phyloP scores from a whole-genome alignment of 2,888 invertebrate genomes.

The Tethea ocularis region DNA sequence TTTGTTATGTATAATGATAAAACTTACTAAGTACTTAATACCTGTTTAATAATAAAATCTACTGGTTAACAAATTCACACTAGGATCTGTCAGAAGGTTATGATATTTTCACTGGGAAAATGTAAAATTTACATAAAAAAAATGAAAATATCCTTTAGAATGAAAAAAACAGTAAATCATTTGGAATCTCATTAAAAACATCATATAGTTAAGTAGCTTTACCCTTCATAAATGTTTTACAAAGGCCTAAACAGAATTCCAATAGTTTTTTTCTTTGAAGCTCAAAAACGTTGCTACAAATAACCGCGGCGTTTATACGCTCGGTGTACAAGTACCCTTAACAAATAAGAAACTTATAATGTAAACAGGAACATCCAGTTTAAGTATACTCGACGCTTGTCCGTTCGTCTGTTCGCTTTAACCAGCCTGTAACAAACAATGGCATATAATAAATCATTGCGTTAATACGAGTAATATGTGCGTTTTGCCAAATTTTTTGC shows the following conservation, averaged over 20 bases:
- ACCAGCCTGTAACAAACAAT: constrained; percentile 60
- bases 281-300: constrained; percentile 22
- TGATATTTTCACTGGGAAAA: too few relatives aligned
- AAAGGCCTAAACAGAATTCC: neutral
- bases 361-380: constrained; percentile 67
- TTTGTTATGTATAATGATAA: too few relatives aligned
- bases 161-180: too few relatives aligned
- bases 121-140: too few relatives aligned
- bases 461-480: too few relatives aligned
- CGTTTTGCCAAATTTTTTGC: too few relatives aligned
- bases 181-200: too few relatives aligned
- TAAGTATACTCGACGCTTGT: constrained; percentile 58
- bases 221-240: too few relatives aligned
- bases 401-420: constrained; percentile 33
- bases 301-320: constrained; percentile 44
- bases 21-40: neutral
- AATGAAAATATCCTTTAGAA: too few relatives aligned
- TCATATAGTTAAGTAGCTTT: too few relatives aligned
- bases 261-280: constrained; percentile 4
- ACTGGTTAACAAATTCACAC: neutral
- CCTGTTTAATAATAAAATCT: neutral
- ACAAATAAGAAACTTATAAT: constrained; percentile 41
- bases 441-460: too few relatives aligned
- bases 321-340: constrained; percentile 45
- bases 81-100: neutral